Base-by-base conservation (phyloP, 1,140 invertebrate genomes). In the Saxidomus purpurata region DNA sequence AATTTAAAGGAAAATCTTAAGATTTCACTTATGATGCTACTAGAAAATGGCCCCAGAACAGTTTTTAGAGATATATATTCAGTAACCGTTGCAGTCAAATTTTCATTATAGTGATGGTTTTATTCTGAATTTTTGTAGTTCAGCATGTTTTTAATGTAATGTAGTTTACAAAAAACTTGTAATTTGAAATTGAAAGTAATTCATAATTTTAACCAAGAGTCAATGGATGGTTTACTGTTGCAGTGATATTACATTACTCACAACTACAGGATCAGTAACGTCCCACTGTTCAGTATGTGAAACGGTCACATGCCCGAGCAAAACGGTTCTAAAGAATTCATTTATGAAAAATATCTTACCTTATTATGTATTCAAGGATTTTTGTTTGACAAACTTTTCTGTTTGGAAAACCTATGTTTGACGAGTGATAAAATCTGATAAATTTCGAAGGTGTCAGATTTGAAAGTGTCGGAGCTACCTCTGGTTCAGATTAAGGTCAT, bases 371-470 rank as follows among this genome's bases (percentile, higher is more conserved):
- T 71, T 36, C 31, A 71, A 71, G 34, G 22, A 38, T 17, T 38
- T 36, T 71, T 71, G 67, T 38, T 71, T 71, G 67, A 38, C 67
- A 71, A 71, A 71, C 11, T 67, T 8, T 67, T 67, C 4, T 36
- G n/a, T n/a, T 19, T 67, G 61, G 28, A 67, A 31, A 67, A 67
- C 11, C 9, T 9, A 34, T 67, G 31, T 19, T 19, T 15, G n/a
- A 9, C 15, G n/a, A 19, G 28, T 67, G 25, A 67, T 67, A 67
- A 28, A 67, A 67, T 3, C 61, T 55, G 15, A 22, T 15, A 47
- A 47, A 9, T 47, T 47, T 9, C 8, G 43, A 47, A 47, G 17
- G 43, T 47, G 43, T 47, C 55, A 61, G 55, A 22, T 61, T 13
- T 6, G 9, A 61, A 13, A 61, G 22, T 8, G 8, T 47, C 43